Conservation (phyloP, 2,888 invertebrate species). For the Octonoba sinensis region DNA sequence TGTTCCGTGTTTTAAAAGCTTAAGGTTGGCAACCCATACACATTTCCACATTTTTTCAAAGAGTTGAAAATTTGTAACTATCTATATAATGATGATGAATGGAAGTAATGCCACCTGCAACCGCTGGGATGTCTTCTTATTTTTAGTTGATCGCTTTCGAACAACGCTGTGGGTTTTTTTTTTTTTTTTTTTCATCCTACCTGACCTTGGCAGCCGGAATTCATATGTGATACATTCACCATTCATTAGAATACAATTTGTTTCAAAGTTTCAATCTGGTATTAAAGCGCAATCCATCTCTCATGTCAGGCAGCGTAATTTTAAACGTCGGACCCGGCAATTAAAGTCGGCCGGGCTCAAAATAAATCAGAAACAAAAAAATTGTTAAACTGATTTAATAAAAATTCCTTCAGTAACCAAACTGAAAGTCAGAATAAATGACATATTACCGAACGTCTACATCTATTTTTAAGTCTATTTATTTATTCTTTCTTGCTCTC, state of each 20-base stretch:
- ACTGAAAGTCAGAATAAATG: constrained; percentile 31
- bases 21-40: too few relatives aligned
- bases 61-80: too few relatives aligned
- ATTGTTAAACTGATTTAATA: constrained; percentile 32
- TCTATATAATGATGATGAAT: too few relatives aligned
- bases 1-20: too few relatives aligned
- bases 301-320: constrained; percentile 27
- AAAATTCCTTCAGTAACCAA: constrained; percentile 15
- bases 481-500: constrained; percentile 10
- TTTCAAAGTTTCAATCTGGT: constrained; percentile 59
- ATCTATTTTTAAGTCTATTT: constrained; percentile 17
- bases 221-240: constrained; percentile 50
- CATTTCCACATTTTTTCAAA: too few relatives aligned
- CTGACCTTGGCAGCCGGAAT: constrained; percentile 9
- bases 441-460: constrained; percentile 35
- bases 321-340: constrained; percentile 29
- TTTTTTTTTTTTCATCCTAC: not conserved
- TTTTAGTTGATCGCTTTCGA: too few relatives aligned
- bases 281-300: constrained; percentile 59
- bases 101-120: too few relatives aligned
- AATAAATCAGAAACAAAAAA: constrained; percentile 25
- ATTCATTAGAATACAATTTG: constrained; percentile 61
- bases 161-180: too few relatives aligned
- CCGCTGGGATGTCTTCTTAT: too few relatives aligned
- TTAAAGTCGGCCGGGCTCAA: constrained; percentile 34